phyloP scores from a whole-genome alignment of 2,888 invertebrate species.

The Limenitis camilla region DNA sequence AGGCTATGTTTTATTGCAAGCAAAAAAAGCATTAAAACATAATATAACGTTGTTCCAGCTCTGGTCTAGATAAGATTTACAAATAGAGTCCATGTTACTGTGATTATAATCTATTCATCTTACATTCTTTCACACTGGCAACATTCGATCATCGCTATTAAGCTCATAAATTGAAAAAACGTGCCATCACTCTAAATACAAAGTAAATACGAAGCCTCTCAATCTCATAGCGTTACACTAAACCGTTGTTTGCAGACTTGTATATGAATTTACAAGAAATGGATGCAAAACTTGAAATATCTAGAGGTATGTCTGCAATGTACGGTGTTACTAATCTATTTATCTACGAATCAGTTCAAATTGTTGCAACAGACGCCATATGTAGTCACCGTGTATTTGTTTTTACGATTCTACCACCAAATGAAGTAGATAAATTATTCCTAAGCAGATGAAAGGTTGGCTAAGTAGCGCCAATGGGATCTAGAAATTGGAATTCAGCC shows the following conservation, averaged over 20 bases:
- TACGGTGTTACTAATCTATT: background rate
- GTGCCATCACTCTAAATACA: conserved; percentile 16
- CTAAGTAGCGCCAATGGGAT: too few relatives aligned
- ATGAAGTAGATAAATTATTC: too few relatives aligned
- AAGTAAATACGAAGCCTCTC: conserved; percentile 14
- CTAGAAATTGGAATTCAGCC: too few relatives aligned
- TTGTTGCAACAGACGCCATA: background rate
- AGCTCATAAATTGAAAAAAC: conserved; percentile 27
- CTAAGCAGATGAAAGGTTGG: too few relatives aligned
- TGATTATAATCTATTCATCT: conserved; percentile 32
- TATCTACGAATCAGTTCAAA: background rate
- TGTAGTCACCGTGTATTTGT: too few relatives aligned
- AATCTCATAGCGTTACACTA: background rate
- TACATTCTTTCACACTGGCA: conserved; percentile 22
- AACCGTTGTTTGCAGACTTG: background rate
- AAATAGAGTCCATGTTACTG: conserved; percentile 13
- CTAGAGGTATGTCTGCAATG: background rate
- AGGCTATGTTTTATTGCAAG: too few relatives aligned
- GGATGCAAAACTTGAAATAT: background rate
- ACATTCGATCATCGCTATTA: conserved; percentile 27
- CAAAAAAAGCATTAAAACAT: too few relatives aligned
- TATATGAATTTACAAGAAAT: background rate
- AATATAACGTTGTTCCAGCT: too few relatives aligned
- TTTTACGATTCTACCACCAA: too few relatives aligned
- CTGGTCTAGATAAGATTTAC: too few relatives aligned